phyloP scores from a whole-genome alignment of 2,797 vertebrate genomes.

The Phataginus tetradactyla region DNA sequence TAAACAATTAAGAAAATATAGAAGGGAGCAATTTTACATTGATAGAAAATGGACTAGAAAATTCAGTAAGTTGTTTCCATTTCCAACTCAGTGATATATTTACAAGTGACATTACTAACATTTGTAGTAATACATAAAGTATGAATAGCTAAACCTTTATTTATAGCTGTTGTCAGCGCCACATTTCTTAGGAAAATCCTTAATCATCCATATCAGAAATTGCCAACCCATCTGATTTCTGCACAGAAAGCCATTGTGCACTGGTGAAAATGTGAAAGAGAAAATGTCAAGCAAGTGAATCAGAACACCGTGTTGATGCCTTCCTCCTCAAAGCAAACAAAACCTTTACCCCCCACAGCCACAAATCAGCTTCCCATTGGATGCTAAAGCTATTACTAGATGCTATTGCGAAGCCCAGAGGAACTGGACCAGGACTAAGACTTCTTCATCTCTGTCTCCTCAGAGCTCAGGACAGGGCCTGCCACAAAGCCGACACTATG shows the following conservation, averaged over 20 bases:
- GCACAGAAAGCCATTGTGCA: background rate
- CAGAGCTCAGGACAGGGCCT: background rate
- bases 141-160: slow-evolving; percentile 64
- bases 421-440: background rate
- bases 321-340: slow-evolving; percentile 19
- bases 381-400: background rate
- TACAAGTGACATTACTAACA: slow-evolving; percentile 55
- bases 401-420: background rate
- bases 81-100: slow-evolving; percentile 73
- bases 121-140: slow-evolving; percentile 52
- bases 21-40: slow-evolving; percentile 56
- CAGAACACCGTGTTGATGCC: background rate
- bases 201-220: slow-evolving; percentile 52
- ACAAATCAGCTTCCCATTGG: background rate
- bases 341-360: background rate
- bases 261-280: slow-evolving; percentile 33
- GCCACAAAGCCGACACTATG: background rate
- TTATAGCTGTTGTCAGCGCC: slow-evolving; percentile 43
- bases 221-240: slow-evolving; percentile 32
- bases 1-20: slow-evolving; percentile 76
- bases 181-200: slow-evolving; percentile 56
- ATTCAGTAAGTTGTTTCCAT: slow-evolving; percentile 60
- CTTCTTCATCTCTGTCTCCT: background rate
- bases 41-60: slow-evolving; percentile 56
- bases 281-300: slow-evolving; percentile 50